Base-by-base conservation (phyloP, 1,140 invertebrate genomes). In the Drosophila malerkotliana region DNA sequence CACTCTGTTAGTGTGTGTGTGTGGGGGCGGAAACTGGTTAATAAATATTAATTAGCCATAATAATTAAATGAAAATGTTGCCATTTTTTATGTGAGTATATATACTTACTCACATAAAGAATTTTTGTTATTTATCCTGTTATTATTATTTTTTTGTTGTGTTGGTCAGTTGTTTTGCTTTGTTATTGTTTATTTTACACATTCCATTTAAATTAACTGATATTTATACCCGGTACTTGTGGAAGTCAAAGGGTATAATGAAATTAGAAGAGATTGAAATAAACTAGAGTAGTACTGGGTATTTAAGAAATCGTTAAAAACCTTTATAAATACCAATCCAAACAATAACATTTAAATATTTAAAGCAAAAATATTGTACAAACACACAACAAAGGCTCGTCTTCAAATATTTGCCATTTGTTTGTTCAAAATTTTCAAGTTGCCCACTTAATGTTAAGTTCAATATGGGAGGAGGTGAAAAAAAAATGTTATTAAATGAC, bases 1-100 rank as follows among this genome's bases (percentile, higher is more conserved):
- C 64, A 32, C 28, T 14, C n/a, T 51, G 26, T 28, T 0, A 6
- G 26, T 28, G 48, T 6, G 24, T 14, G 18, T 18, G 15, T 15
- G 14, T 8, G 61, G 34, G 26, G 62, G 54, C 34, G 24, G 15
- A 15, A 49, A 18, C 44, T 54, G 52, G 62, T 71, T 74, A 80
- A 84, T 84, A 77, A 84, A 85, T 84, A 84, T 84, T 84, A 84
- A 84, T 84, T 80, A 85, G 81, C 68, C 54, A 77, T 85, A 64
- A 84, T 84, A 77, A 84, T 84, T 72, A 68, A 84, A 77, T 80
- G 60, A 45, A 68, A 84, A 77, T 80, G 60, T 49, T 64, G 58
- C 56, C 14, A 18, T 44, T 44, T 44, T 44, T 18, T 15, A n/a
- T 5, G 21, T 21, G 3, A 3, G 21, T 21, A 21, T 21, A 0